Conservation (phyloP, 2,113 vertebrate genomes). For the Phoenicopterus ruber region DNA sequence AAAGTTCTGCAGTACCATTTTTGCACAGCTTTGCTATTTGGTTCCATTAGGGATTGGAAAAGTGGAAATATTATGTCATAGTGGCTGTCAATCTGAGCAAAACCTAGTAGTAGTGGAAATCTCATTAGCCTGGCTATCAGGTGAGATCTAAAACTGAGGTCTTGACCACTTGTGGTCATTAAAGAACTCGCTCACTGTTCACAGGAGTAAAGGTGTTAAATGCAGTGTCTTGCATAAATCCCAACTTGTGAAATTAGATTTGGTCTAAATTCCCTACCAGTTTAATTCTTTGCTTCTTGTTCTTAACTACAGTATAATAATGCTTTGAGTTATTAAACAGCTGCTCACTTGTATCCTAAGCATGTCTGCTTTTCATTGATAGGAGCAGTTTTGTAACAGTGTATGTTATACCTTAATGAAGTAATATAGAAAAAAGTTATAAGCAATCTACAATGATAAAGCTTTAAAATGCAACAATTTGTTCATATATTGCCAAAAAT, state of each 20-base stretch:
- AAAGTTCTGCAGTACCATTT: background rate
- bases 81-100: conserved; percentile 31
- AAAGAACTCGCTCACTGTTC: background rate
- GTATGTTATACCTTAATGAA: background rate
- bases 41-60: background rate
- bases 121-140: conserved; percentile 35
- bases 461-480: background rate
- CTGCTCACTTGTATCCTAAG: background rate
- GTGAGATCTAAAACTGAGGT: conserved; percentile 37
- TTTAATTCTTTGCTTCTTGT: background rate
- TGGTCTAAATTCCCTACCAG: background rate
- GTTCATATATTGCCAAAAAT: background rate
- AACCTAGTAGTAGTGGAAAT: background rate
- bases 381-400: background rate
- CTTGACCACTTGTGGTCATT: conserved; percentile 40
- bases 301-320: background rate
- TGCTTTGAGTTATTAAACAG: background rate
- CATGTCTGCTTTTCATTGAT: background rate
- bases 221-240: conserved; percentile 3
- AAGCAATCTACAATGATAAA: background rate
- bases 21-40: conserved; percentile 1
- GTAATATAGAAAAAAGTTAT: background rate
- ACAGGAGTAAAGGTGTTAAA: conserved; percentile 43
- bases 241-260: conserved; percentile 33
- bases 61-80: background rate